Base-by-base conservation (phyloP, 2,113 vertebrate genomes). In the Carettochelys insculpta region DNA sequence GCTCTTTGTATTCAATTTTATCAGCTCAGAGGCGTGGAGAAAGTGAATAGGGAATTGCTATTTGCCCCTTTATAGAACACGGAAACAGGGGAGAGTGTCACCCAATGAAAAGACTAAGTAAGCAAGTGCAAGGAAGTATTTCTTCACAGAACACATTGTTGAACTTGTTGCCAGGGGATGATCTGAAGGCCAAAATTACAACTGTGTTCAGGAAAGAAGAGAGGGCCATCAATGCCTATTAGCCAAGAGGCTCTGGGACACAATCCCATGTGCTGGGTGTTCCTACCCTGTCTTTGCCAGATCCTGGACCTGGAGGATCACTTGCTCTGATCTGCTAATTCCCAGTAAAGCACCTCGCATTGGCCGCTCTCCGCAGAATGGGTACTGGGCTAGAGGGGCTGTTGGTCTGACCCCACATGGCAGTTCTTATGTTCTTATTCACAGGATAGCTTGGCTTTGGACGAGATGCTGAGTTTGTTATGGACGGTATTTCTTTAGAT, bases 1-100 rank as follows among this genome's bases (percentile, higher is more conserved):
- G n/a, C 0, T 27, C 38, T 77, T 47, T 38, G 11, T n/a, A 29
- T 6, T 2, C 50, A 2, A 5, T 5, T 10, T 50, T 2, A 4
- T 2, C 22, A 41, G 58, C 17, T 38, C 17, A 38, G 61, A 38
- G 34, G 61, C n/a, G 34, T 68, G 61, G 17, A 68, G 61, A 38
- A 68, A 38, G 19, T 38, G 61, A 68, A 22, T 38, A n/a, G 5
- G 61, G n/a, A 68, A 68, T 17, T 68, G n/a, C 38, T 38, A 68
- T 68, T 68, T 22, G 11, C 61, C n/a, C n/a, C n/a, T 68, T 68
- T 17, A 38, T 38, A 68, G 22, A 68, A 68, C 61, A 38, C 61
- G 38, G 20, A 68, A 68, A 38, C 34, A 14, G 48, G 48, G 48
- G 48, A 9, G 34, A 4, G 3, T 3, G 16, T 22, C 8, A 68